Percentiles rank a stretch among this genome's conserved stretches.
These are phyloP conservation scores for Cataglyphis albicans DNA, from an alignment of 2,888 invertebrate genomes.

Conservation along the genomic window DNA sequence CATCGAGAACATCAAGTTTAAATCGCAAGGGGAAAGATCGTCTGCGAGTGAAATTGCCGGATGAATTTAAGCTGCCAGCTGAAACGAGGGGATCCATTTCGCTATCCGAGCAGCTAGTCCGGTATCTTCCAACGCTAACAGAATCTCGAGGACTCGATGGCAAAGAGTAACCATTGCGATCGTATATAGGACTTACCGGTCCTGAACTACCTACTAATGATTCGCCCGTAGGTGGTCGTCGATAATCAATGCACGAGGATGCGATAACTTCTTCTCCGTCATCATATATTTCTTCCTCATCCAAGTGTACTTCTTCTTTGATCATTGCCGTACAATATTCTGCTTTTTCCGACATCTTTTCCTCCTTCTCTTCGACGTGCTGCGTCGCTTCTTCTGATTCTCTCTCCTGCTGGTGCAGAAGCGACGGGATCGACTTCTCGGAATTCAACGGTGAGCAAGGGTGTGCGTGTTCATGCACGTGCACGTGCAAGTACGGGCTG, in stretches of 20 bases:
- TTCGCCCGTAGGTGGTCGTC: constrained; percentile 67
- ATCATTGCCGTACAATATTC: constrained; percentile 58
- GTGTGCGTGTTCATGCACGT: constrained; percentile 73
- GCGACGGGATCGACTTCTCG: constrained; percentile 70
- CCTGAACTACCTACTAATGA: constrained; percentile 64
- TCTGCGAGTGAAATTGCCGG: constrained; percentile 74
- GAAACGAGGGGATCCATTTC: constrained; percentile 81
- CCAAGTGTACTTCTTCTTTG: constrained; percentile 62
- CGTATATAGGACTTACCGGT: constrained; percentile 64
- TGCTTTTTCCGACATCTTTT: constrained; percentile 53
- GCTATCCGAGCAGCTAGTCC: constrained; percentile 83
- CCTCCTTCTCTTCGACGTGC: constrained; percentile 55
- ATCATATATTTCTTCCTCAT: constrained; percentile 33
- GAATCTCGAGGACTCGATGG: constrained; percentile 80
- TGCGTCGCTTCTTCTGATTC: constrained; percentile 60
- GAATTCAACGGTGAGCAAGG: constrained; percentile 72
- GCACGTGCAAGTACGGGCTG: constrained; percentile 75
- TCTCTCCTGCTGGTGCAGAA: constrained; percentile 64
- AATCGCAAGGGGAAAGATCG: constrained; percentile 86
- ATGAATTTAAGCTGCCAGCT: constrained; percentile 59
- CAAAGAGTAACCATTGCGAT: constrained; percentile 62
- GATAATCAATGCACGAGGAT: constrained; percentile 71
- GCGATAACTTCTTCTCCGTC: constrained; percentile 55
- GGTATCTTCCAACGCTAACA: constrained; percentile 77
- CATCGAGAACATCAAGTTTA: constrained; percentile 86